Conservation (phyloP, 2,888 invertebrate genomes). For the Yponomeuta evonymella region DNA sequence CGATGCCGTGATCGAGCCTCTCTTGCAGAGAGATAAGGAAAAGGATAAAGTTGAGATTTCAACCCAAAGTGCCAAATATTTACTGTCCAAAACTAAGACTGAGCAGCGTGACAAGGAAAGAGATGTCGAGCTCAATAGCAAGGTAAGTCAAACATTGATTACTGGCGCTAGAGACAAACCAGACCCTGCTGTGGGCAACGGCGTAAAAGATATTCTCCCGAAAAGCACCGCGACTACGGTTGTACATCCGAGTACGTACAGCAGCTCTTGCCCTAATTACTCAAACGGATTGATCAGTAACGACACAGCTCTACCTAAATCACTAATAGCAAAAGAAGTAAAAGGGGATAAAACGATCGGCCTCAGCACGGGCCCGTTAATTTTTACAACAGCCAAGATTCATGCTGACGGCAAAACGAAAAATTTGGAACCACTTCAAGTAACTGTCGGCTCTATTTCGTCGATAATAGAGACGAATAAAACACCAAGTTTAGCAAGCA, state of each 20-base stretch:
- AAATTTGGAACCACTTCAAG: slow-evolving; percentile 57
- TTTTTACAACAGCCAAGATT: slow-evolving; percentile 71
- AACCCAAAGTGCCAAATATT: slow-evolving; percentile 60
- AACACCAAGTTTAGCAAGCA: neutral
- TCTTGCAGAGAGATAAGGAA: slow-evolving; percentile 55
- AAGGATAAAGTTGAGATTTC: slow-evolving; percentile 33
- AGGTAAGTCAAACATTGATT: neutral
- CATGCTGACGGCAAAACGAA: slow-evolving; percentile 53
- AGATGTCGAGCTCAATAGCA: slow-evolving; percentile 27
- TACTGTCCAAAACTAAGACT: slow-evolving; percentile 58
- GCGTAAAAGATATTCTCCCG: slow-evolving; percentile 31
- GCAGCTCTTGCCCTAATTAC: slow-evolving; percentile 30
- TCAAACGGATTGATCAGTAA: slow-evolving; percentile 33
- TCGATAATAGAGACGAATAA: slow-evolving; percentile 53
- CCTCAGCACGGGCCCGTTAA: slow-evolving; percentile 50
- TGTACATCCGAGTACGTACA: neutral
- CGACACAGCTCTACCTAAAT: slow-evolving; percentile 36
- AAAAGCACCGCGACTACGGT: slow-evolving; percentile 27
- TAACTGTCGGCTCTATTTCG: slow-evolving; percentile 56
- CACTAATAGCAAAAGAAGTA: slow-evolving; percentile 53
- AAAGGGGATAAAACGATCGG: slow-evolving; percentile 40
- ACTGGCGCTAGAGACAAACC: neutral
- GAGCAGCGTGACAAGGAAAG: slow-evolving; percentile 32
- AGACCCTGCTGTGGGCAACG: slow-evolving; percentile 22
- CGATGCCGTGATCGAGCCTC: slow-evolving; percentile 61